Conservation (phyloP, 2,888 invertebrate species). For the Eupsilia transversa region DNA sequence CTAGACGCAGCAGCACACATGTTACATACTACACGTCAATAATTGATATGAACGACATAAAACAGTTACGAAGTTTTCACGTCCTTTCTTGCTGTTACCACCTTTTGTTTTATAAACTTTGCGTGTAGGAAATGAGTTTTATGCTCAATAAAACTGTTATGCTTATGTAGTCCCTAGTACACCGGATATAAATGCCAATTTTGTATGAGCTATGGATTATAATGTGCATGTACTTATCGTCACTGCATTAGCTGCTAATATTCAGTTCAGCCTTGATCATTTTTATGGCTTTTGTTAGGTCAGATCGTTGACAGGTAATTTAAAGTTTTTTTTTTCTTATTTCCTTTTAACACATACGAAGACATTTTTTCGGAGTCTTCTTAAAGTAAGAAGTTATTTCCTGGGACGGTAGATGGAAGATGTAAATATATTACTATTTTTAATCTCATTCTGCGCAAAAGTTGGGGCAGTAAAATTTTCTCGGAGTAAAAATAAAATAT, state of each 20-base stretch:
- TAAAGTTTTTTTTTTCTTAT: not conserved
- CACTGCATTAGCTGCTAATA: slow-evolving; percentile 46
- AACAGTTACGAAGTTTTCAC: slow-evolving; percentile 63
- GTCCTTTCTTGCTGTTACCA: slow-evolving; percentile 57
- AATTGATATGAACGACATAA: slow-evolving; percentile 65
- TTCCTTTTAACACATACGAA: not conserved
- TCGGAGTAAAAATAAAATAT: slow-evolving; percentile 61
- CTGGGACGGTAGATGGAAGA: slow-evolving; percentile 35
- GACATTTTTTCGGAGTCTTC: slow-evolving; percentile 5
- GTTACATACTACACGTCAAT: slow-evolving; percentile 57
- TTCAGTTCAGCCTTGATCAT: slow-evolving; percentile 14
- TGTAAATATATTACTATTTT: slow-evolving; percentile 52
- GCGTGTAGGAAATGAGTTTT: slow-evolving; percentile 59
- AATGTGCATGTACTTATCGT: slow-evolving; percentile 38
- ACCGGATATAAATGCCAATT: slow-evolving; percentile 51
- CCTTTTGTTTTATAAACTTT: slow-evolving; percentile 68
- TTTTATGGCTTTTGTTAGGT: slow-evolving; percentile 2
- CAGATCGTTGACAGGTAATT: slow-evolving; percentile 20
- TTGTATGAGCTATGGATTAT: slow-evolving; percentile 40
- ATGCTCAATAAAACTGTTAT: slow-evolving; percentile 53
- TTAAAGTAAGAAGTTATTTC: slow-evolving; percentile 27
- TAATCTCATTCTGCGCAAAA: slow-evolving; percentile 51
- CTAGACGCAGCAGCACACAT: slow-evolving; percentile 41
- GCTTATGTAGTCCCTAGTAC: slow-evolving; percentile 40
- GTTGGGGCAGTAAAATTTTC: slow-evolving; percentile 40